Conservation (phyloP, 1,140 invertebrate species). For the Coptotermes formosanus region DNA sequence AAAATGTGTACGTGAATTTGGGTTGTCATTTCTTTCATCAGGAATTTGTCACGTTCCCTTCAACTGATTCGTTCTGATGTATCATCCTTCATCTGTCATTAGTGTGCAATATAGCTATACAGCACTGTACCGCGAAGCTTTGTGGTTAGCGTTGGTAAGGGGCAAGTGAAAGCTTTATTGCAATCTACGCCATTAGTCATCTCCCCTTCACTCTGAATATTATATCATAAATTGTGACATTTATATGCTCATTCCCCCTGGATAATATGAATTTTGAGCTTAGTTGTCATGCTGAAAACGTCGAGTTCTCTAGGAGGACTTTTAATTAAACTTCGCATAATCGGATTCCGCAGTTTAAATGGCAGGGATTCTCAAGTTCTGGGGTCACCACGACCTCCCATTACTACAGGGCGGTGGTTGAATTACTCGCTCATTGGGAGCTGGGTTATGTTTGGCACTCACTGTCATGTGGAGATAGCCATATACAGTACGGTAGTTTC, state of each 20-base stretch:
- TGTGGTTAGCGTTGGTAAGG: not conserved
- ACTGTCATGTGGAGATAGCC: too few species aligned
- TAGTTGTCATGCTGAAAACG: constrained; percentile 2
- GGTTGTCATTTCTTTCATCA: constrained; percentile 2
- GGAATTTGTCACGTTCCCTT: not conserved
- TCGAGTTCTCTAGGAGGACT: not conserved
- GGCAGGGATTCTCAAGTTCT: constrained; percentile 4
- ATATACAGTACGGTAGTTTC: too few species aligned
- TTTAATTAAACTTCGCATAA: constrained; percentile 18
- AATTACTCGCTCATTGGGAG: not conserved
- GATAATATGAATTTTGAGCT: constrained; percentile 17
- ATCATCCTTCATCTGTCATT: constrained; percentile 6
- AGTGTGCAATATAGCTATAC: not conserved
- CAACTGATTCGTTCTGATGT: not conserved
- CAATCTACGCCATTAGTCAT: constrained; percentile 2
- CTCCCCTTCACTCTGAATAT: not conserved
- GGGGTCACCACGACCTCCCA: not conserved
- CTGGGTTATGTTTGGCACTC: too few species aligned
- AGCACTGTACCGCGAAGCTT: not conserved
- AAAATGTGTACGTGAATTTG: not conserved
- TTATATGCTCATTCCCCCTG: constrained; percentile 10
- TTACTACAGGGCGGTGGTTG: not conserved
- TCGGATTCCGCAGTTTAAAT: constrained; percentile 14
- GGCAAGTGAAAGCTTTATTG: constrained; percentile 11
- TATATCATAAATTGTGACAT: not conserved